Evolutionary conservation across 1,140 invertebrate genomes (phyloP).

Genomic region (Metaphire vulgaris): DNA sequence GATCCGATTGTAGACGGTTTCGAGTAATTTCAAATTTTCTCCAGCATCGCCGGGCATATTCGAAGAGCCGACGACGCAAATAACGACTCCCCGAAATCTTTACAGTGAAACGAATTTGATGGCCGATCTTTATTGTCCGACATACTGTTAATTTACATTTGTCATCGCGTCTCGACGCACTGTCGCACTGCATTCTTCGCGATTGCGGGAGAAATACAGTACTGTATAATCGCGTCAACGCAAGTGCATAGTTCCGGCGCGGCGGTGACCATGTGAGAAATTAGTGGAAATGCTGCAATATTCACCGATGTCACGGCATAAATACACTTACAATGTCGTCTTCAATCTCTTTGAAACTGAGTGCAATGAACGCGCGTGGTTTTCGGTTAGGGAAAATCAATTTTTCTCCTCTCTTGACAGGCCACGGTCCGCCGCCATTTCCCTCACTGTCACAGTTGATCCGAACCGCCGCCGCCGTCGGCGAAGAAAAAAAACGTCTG

Average conservation of each 20-base stretch:
- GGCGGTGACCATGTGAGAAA: not conserved
- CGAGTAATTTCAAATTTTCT: too few relatives aligned
- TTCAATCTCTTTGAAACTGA: not conserved
- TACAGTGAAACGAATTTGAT: not conserved
- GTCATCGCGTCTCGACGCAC: not conserved
- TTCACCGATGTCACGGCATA: not conserved
- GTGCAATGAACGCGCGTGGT: not conserved
- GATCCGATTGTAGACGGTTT: too few relatives aligned
- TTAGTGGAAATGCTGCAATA: not conserved
- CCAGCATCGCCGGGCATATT: too few relatives aligned
- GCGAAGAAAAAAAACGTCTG: too few relatives aligned
- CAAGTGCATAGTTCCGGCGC: not conserved
- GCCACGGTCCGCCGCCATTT: too few relatives aligned
- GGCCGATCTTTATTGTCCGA: not conserved
- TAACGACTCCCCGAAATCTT: not conserved
- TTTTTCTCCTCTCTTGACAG: too few relatives aligned
- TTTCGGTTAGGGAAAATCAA: not conserved
- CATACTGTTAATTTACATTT: not conserved
- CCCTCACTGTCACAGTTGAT: too few relatives aligned
- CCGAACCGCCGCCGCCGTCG: too few relatives aligned
- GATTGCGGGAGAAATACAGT: not conserved
- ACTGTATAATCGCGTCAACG: not conserved
- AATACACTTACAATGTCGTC: not conserved
- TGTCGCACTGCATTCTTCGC: not conserved
- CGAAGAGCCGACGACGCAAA: too few relatives aligned